Evolutionary conservation across 2,797 vertebrate species (phyloP), one percentile per base, ranked within the genome.

Genomic region (Hydrocynus forskahlii): DNA sequence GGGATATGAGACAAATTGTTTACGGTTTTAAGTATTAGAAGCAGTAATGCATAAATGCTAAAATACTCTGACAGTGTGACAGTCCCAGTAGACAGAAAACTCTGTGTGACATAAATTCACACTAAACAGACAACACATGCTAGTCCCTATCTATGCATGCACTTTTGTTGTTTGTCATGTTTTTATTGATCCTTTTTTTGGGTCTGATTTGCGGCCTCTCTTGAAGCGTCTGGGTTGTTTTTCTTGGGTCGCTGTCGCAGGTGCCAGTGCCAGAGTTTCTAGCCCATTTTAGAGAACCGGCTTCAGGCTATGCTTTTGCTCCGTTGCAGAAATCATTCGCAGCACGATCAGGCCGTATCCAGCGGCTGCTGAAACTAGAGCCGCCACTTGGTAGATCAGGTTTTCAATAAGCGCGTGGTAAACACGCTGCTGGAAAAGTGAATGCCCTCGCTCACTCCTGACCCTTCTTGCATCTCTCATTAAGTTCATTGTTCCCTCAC

Each of bases 301-400:
- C 63, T 75, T 23, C 74, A 35, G 25, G 63, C 63, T 5, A 7
- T 7, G 35, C 57, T 4, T 59, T 43, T 50, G 2, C 21, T 8
- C 38, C 19, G 59, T 19, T 45, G 54, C 73, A 54, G 29, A 81
- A 76, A 29, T 67, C 43, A 67, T 68, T 68, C 75, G 72, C 45
- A 81, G 73, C 80, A 63, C n/a, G 7, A 57, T 74, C 73, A 25
- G 74, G 80, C 64, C 4, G 38, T 63, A 71, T 76, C 73, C 74
- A 52, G 66, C 66, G 60, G 45, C 66, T 68, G 72, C 71, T 55
- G 67, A 70, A 54, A 71, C 13, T 13, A 35, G 52, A 75, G 63
- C 62, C 38, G n/a, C 54, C 17, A 14, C 57, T 64, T 7, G 23
- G 35, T 5, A 57, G 38, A 71, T 72, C 38, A 55, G 80, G 35